Evolutionary conservation across 2,888 invertebrate species (phyloP).

Genomic region (Platycnemis pennipes): DNA sequence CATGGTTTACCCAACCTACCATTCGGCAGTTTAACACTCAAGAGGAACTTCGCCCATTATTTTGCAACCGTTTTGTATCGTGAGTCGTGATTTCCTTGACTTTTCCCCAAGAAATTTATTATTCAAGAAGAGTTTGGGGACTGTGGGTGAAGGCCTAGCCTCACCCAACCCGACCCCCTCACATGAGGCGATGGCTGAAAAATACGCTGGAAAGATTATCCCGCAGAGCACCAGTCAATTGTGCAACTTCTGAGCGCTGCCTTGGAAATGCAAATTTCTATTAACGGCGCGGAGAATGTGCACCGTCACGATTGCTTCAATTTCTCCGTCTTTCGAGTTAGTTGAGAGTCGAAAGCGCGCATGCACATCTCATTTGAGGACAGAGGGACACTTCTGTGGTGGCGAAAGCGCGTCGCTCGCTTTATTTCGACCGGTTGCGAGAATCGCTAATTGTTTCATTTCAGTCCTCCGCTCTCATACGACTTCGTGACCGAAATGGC

Average conservation of each 20-base stretch:
- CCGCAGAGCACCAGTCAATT: not conserved
- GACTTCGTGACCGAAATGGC: constrained; percentile 17
- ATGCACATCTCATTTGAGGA: not conserved
- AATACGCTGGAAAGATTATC: not conserved
- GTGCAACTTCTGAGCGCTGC: not conserved
- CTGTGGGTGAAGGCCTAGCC: not conserved
- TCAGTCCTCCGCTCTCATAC: not conserved
- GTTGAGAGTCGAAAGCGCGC: not conserved
- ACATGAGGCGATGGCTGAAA: not conserved
- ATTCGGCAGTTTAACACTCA: not conserved
- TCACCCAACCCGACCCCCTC: not conserved
- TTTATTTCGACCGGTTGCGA: not conserved
- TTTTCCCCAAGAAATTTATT: not conserved
- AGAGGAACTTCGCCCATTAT: not conserved
- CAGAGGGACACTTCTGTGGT: not conserved
- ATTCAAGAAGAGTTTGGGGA: constrained; percentile 12
- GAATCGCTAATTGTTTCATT: not conserved
- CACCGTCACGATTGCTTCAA: not conserved
- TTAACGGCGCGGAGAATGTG: not conserved
- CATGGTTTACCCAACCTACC: not conserved
- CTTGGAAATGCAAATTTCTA: not conserved
- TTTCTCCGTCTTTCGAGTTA: not conserved
- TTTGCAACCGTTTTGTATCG: not conserved
- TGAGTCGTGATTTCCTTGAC: constrained; percentile 14
- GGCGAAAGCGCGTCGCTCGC: not conserved